Evolutionary conservation across 2,888 invertebrate genomes (phyloP), one percentile per base, ranked within the genome.

Genomic region (Creontiades dilutus): DNA sequence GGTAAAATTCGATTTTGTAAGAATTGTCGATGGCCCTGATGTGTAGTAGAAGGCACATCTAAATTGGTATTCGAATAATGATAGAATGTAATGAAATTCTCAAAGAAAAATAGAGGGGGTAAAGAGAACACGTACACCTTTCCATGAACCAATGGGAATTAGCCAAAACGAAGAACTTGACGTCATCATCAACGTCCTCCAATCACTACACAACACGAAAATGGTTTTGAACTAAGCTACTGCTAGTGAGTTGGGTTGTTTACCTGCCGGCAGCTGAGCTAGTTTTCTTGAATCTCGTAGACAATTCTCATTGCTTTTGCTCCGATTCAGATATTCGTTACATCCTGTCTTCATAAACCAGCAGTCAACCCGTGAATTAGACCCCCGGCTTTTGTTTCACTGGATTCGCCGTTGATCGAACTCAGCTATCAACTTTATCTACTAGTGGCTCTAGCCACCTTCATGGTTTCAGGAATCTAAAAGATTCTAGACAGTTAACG

Each of bases 201-300:
- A 86, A 86, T 86, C 86, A 86, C 68, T 11, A 47, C 28, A 37
- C 48, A 75, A 28, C 86, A 86, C 86, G 86, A 75, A 86, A 86
- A 61, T 12, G 68, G 5, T 61, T 28, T 82, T 19, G 19, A 82
- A 82, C 82, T 48, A 5, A 47, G 68, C 9, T 68, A 23, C 23
- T 68, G 23, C 9, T 14, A n/a, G 14, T 61, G 0, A 27, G 68
- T 68, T 82, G 52, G 19, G 68, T 68, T 82, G 82, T 52, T 82
- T 82, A 82, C 52, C 82, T 52, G 55, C 82, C 82, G 82, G 82
- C 82, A 82, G 82, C 55, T 82, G 82, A 82, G 48, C 52, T 52
- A 3, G 27, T 27, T 76, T 76, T 52, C 16, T 16, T 11, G 7
- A 57, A 16, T 57, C 57, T 14, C 37, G 3, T 4, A 4, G 3